Evolutionary conservation across 2,888 invertebrate genomes (phyloP), one percentile per base, ranked within the genome.

Genomic region (Endomychus coccineus): DNA sequence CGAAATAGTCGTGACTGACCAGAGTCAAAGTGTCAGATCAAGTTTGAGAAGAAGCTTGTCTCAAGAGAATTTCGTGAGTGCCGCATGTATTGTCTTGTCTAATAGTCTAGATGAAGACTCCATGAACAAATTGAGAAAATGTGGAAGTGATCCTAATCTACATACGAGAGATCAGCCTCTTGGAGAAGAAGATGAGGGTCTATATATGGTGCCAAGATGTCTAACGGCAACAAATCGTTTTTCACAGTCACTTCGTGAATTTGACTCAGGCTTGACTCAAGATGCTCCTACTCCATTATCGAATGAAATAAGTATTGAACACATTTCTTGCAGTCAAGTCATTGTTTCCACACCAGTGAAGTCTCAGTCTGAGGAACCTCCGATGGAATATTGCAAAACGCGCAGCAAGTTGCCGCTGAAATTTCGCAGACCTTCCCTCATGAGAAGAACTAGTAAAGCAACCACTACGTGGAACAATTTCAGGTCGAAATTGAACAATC

Each of bases 121-220:
- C 1, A 9, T 13, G 3, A 15, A 16, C 10, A 3, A 7, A n/a
- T 6, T 56, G 9, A 53, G 57, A 27, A 66, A 61, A 52, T 59
- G 58, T 34, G 64, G 61, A 4, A 64, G 64, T 43, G 63, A 64
- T 40, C 64, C 65, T 1, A 63, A 58, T 40, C 36, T 65, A 13
- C 47, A 49, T 2, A 42, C 52, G 3, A 31, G 49, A 14, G 31
- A 37, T 11, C 29, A 42, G 21, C 34, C 44, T 2, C 50, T 50
- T 6, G 48, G 53, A 17, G 46, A 47, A 5, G 46, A 51, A 19
- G 51, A 51, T 6, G 64, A 66, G 23, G 54, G 51, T 25, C 52
- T 62, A 30, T 67, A 67, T 39, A 63, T 66, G 52, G 59, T 66
- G 29, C 67, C 67, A 3, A 50, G 61, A 31, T 52, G 52, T 10